Base-by-base conservation (phyloP, 2,888 invertebrate species). In the Timema podura region DNA sequence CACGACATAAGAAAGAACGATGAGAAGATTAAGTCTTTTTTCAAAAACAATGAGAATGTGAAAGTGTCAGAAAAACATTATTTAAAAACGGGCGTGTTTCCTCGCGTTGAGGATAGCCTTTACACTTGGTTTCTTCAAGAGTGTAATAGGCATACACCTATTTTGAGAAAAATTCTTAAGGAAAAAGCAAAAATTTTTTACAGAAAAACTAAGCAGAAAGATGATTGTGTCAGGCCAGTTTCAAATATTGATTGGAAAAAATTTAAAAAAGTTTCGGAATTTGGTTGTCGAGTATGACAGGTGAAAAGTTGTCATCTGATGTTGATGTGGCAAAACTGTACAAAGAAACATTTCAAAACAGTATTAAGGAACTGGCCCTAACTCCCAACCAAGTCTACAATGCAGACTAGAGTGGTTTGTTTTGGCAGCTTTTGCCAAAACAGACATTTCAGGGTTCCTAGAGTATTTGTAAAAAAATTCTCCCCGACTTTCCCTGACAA, bases 241-340 rank as follows among this genome's bases (percentile, higher is more conserved):
- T n/a, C 11, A 9, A 65, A 48, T 5, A 48, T 48, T 11, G 10
- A 0, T 65, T 65, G 48, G 8, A 47, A 15, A 65, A n/a, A 47
- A 48, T 48, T 48, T 15, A 3, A 48, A 65, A 15, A 65, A 6
- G 16, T 65, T 65, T 65, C 2, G 16, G 47, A 48, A 46, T 65
- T 13, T 1, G 5, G n/a, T 15, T 57, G 59, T 49, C 65, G 46
- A 61, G 59, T 49, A 51, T 72, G 13, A 45, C 16, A 16, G 69
- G 71, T 16, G 54, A 72, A 69, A 65, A 48, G 48, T 48, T 66
- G 48, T 72, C 71, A 48, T 64, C 57, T 64, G 65, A 72, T 67
- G 49, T 49, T 51, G 61, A 64, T 13, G 54, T 30, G 0, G 69
- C 48, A 15, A 48, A 69, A 48, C 64, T 49, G 11, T 70, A 51